phyloP scores from a whole-genome alignment of 2,888 invertebrate genomes.

The Chalcosyrphus nemorum region DNA sequence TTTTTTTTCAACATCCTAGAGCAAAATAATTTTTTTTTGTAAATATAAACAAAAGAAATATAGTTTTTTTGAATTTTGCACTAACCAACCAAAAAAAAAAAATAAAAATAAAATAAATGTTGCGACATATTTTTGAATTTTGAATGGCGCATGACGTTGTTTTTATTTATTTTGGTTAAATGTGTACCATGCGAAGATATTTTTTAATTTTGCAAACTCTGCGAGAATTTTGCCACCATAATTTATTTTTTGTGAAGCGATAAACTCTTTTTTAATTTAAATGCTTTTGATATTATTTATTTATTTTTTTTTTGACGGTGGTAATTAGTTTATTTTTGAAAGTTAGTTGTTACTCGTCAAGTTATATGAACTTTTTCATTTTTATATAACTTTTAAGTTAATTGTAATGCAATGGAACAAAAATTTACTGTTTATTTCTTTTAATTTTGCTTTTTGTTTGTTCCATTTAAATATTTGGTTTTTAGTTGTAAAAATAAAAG shows the following conservation, averaged over 20 bases:
- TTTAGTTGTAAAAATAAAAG: conserved; percentile 12
- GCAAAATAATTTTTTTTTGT: neutral
- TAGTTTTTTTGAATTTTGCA: conserved; percentile 64
- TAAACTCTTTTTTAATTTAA: neutral
- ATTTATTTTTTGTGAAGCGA: conserved; percentile 39
- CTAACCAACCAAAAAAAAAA: conserved; percentile 49
- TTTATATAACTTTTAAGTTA: conserved; percentile 14
- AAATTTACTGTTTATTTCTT: neutral
- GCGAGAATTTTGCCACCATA: conserved; percentile 45
- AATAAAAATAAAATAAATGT: conserved; percentile 49
- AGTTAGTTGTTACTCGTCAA: conserved; percentile 30
- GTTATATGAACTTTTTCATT: conserved; percentile 52
- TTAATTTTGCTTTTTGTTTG: conserved; percentile 62
- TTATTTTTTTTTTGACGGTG: conserved; percentile 32
- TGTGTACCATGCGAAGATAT: conserved; percentile 35
- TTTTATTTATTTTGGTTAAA: conserved; percentile 43
- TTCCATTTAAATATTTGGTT: conserved; percentile 46
- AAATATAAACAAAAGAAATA: conserved; percentile 12
- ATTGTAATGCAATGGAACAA: conserved; percentile 58
- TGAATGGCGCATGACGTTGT: conserved; percentile 70
- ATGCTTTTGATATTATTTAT: conserved; percentile 49
- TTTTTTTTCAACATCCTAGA: conserved; percentile 26
- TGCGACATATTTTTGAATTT: conserved; percentile 72
- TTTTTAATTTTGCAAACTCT: conserved; percentile 18
- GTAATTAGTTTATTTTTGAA: conserved; percentile 43